phyloP scores from a whole-genome alignment of 2,113 vertebrate species.

The Rhabdomys dilectus region DNA sequence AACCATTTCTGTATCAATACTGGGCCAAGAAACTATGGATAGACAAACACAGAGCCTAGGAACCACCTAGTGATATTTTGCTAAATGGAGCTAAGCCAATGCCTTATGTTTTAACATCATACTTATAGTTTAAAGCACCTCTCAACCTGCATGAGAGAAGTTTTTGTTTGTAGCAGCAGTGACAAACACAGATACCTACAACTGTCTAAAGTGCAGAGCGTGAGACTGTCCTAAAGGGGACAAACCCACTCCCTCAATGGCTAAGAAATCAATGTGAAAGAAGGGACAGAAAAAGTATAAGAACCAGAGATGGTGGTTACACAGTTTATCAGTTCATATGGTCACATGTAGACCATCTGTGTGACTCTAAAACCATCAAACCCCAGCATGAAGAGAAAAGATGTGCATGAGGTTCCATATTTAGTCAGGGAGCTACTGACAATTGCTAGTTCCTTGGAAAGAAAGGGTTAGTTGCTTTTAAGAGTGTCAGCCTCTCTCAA shows the following conservation, averaged over 20 bases:
- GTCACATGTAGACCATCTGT: background rate
- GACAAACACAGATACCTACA: background rate
- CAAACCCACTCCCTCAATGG: background rate
- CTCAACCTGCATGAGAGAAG: background rate
- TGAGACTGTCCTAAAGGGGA: background rate
- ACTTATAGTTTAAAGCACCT: background rate
- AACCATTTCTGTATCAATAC: background rate
- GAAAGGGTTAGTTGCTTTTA: background rate
- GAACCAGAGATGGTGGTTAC: background rate
- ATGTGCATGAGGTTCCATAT: background rate
- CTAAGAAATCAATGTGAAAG: background rate
- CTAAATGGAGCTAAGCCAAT: background rate
- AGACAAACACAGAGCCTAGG: background rate
- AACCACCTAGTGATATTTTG: background rate
- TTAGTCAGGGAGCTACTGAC: background rate
- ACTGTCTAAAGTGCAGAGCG: background rate
- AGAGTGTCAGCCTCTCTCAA: background rate
- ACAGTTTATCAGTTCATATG: background rate
- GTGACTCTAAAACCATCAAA: background rate
- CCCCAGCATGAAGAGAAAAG: background rate
- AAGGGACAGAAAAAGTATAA: background rate
- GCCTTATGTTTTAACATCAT: background rate
- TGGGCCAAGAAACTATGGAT: background rate
- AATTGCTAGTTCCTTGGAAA: background rate
- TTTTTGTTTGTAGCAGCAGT: background rate